Conservation (phyloP, 2,113 vertebrate genomes). For the Grantiella picta region DNA sequence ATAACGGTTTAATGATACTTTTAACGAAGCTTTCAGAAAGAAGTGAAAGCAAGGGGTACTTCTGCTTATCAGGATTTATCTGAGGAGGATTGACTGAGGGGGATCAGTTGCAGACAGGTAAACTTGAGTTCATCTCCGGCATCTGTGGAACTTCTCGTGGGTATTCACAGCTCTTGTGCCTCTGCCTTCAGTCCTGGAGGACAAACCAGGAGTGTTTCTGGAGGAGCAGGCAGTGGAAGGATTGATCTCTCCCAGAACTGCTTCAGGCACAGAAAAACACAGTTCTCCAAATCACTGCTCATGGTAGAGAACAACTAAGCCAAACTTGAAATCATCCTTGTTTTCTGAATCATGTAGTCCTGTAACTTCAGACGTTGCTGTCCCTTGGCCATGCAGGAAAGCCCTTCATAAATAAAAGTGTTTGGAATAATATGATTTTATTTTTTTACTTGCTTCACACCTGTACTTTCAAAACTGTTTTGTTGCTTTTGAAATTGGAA, state of each 20-base stretch:
- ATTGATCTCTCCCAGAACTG: background rate
- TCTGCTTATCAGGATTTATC: background rate
- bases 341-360: background rate
- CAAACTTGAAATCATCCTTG: background rate
- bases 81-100: background rate
- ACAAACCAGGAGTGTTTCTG: background rate
- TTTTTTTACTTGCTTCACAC: constrained; percentile 4
- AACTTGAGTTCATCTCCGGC: background rate
- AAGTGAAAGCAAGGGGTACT: background rate
- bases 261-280: background rate
- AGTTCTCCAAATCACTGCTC: background rate
- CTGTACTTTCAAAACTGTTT: background rate
- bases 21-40: background rate
- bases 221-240: background rate
- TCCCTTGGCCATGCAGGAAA: background rate
- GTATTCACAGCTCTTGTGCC: background rate
- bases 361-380: background rate
- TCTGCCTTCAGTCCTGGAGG: background rate
- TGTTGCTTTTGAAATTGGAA: background rate
- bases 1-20: background rate
- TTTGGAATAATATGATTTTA: background rate
- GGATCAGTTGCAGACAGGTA: background rate
- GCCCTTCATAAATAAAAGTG: constrained; percentile 18
- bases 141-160: background rate
- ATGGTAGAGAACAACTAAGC: background rate